phyloP scores from a whole-genome alignment of 2,888 invertebrate genomes.

The Schrankia costaestrigalis region DNA sequence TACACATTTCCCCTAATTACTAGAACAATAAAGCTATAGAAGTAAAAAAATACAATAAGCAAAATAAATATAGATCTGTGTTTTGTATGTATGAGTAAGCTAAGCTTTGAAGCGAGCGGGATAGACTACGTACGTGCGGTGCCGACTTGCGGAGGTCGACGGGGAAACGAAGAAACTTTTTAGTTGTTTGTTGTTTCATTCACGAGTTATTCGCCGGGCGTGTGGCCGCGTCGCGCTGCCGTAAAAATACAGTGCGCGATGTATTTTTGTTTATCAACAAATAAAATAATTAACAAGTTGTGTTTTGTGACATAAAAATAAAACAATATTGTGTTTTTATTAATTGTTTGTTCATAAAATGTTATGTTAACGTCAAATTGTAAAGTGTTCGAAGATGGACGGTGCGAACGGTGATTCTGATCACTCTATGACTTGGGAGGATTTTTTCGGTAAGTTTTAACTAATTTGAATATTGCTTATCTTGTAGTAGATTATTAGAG shows the following conservation, averaged over 20 bases:
- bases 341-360: conserved; percentile 30
- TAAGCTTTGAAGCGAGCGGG: no score
- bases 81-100: no score
- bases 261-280: conserved; percentile 70
- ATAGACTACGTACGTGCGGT: conserved; percentile 4
- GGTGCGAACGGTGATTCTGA: conserved; percentile 82
- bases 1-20: no score
- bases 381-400: conserved; percentile 69
- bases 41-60: no score
- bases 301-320: conserved; percentile 48
- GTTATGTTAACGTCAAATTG: conserved; percentile 44
- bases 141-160: conserved; percentile 6
- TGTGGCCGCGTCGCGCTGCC: conserved; percentile 37
- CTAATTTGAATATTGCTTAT: background rate
- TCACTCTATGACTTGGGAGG: conserved; percentile 86
- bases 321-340: conserved; percentile 34
- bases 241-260: conserved; percentile 47
- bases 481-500: background rate
- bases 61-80: no score
- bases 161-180: conserved; percentile 25
- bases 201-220: conserved; percentile 45
- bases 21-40: no score
- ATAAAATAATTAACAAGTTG: conserved; percentile 37
- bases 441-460: conserved; percentile 83
- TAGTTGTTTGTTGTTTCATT: conserved; percentile 52